Percentiles rank a stretch among this genome's conserved stretches.
phyloP scores from a whole-genome alignment of 2,888 invertebrate species.

The Archips xylosteana region DNA sequence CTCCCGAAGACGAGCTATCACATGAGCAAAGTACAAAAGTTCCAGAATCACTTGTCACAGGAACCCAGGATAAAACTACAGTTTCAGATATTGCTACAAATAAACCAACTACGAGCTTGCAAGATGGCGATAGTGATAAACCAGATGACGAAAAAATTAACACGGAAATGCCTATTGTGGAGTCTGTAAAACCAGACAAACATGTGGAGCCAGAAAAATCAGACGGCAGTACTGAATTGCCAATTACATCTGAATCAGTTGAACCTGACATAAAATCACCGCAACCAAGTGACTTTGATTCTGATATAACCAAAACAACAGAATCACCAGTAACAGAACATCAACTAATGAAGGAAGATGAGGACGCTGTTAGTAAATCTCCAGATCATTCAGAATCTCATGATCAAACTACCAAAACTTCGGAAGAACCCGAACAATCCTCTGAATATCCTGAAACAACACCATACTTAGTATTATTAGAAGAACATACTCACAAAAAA shows the following conservation, averaged over 20 bases:
- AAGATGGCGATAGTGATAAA: slow-evolving; percentile 2
- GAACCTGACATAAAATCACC: slow-evolving; percentile 36
- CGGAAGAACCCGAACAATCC: slow-evolving; percentile 19
- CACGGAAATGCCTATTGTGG: slow-evolving; percentile 24
- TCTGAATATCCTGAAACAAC: slow-evolving; percentile 31
- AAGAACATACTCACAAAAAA: slow-evolving; percentile 39
- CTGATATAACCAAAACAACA: slow-evolving; percentile 20
- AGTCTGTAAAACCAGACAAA: slow-evolving; percentile 9
- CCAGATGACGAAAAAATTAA: slow-evolving; percentile 17
- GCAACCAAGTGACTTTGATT: slow-evolving; percentile 16
- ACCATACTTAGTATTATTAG: slow-evolving; percentile 36
- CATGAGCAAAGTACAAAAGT: background rate
- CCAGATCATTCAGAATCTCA: slow-evolving; percentile 27
- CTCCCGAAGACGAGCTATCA: slow-evolving; percentile 18
- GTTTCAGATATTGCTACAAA: background rate
- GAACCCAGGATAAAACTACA: slow-evolving; percentile 2
- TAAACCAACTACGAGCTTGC: slow-evolving; percentile 1
- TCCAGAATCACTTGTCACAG: slow-evolving; percentile 25
- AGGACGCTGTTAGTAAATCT: slow-evolving; percentile 22
- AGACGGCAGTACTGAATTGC: slow-evolving; percentile 23
- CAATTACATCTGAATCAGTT: slow-evolving; percentile 31
- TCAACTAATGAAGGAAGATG: slow-evolving; percentile 28
- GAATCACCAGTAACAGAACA: slow-evolving; percentile 21
- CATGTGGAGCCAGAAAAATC: slow-evolving; percentile 26
- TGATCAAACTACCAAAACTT: slow-evolving; percentile 19